Base-by-base conservation (phyloP, 2,113 vertebrate genomes). In the Perca flavescens region DNA sequence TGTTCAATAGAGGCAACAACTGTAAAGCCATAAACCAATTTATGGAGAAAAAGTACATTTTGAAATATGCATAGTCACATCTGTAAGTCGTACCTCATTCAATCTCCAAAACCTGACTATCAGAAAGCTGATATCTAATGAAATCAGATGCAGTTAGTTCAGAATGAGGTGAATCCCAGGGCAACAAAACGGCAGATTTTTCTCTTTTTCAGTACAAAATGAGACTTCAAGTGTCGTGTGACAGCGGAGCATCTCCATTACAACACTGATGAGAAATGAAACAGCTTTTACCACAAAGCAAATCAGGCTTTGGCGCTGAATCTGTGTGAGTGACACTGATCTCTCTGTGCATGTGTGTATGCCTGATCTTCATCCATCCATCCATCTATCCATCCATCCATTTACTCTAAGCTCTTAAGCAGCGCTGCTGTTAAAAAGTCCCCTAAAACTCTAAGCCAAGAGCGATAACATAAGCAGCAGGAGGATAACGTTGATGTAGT, bases 401-500 rank as follows among this genome's bases (percentile, higher is more conserved):
- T 94, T 93, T 92, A 88, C 88, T 83, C 89, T 95, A 95, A 95
- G 94, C 94, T 89, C 81, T 93, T 94, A 94, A 95, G 93, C 93
- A 89, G 79, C 36, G 74, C 78, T 74, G 94, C 92, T 88, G 92
- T 92, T 93, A 85, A 92, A 95, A 95, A 93, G 89, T 90, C 86
- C 80, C 89, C 92, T 94, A 92, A 95, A 95, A 94, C 93, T 94
- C 89, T 90, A 93, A 94, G 92, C 92, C 91, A 89, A 85, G 91
- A 87, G 87, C 86, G 92, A 95, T 95, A 94, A 95, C 93, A 94
- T 76, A 93, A 92, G 90, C 89, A 88, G 89, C 91, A 70, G 90
- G 87, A 86, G 93, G 92, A 95, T 95, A 91, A 94, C 81, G 87
- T 89, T 94, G 90, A 94, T 95, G 94, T 92, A 82, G 91, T 92